Percentiles rank a stretch among this genome's conserved stretches.
These are phyloP conservation scores for Cryptoblepharus egeriae DNA, from an alignment of 2,797 vertebrate genomes.

Conservation along the genomic window DNA sequence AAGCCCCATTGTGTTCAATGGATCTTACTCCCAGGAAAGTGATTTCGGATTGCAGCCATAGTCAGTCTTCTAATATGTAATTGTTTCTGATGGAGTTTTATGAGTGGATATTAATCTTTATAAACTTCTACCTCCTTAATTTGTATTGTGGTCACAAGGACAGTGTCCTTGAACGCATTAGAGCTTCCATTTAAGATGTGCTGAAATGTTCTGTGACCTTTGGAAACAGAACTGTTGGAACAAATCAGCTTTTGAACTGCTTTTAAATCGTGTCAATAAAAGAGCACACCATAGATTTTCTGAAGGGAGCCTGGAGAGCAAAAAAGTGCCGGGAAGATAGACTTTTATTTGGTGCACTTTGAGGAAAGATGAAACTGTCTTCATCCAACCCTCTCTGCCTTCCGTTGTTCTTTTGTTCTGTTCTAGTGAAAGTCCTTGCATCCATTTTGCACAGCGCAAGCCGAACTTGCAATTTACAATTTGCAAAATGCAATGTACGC, in stretches of 20 bases:
- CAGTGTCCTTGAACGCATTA: neutral
- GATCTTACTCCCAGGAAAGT: no score
- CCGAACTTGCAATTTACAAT: neutral
- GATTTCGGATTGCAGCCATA: no score
- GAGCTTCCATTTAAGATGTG: constrained; percentile 10
- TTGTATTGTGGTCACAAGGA: neutral
- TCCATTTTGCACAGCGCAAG: neutral
- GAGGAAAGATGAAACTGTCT: constrained; percentile 29
- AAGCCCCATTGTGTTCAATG: no score
- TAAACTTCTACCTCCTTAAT: neutral
- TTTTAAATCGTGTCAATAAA: constrained; percentile 32
- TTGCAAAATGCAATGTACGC: neutral
- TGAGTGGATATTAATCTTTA: neutral
- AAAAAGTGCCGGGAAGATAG: accelerated
- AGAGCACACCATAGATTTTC: constrained; percentile 7
- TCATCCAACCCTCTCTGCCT: neutral
- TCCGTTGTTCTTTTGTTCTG: neutral
- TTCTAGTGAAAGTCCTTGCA: neutral
- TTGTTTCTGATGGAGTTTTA: neutral
- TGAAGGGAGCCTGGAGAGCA: constrained; percentile 23
- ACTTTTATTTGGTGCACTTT: constrained; percentile 22
- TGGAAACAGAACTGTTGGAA: neutral
- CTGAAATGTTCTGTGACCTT: constrained; percentile 14
- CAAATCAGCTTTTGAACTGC: constrained; percentile 1
- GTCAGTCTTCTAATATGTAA: neutral